Percentiles rank a stretch among this genome's conserved stretches.
Conservation (phyloP, 2,888 invertebrate genomes). For the Scaptomyza tumidula region DNA sequence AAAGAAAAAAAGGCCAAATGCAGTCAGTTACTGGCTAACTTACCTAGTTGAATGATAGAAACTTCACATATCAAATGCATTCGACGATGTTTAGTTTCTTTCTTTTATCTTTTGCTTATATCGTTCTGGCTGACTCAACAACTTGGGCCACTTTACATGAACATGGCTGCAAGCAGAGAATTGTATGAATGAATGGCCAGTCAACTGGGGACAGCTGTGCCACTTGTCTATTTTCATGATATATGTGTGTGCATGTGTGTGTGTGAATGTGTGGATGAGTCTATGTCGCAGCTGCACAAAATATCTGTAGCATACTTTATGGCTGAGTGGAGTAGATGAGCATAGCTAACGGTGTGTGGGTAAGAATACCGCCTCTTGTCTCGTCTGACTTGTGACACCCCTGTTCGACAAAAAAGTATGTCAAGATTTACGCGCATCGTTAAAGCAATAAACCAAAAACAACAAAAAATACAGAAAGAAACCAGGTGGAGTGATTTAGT, state of each 20-base stretch:
- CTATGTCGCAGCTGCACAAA: constrained; percentile 40
- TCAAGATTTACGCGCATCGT: constrained; percentile 80
- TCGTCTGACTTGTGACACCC: constrained; percentile 31
- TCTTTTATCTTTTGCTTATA: too few relatives aligned
- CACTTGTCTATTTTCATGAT: constrained; percentile 49
- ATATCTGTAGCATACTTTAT: constrained; percentile 58
- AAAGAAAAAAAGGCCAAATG: constrained; percentile 7
- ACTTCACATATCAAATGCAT: constrained; percentile 9
- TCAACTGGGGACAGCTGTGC: constrained; percentile 57
- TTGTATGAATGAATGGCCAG: constrained; percentile 59
- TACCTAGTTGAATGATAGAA: constrained; percentile 11
- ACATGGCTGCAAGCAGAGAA: constrained; percentile 46
- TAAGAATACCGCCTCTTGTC: constrained; percentile 19
- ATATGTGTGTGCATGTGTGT: not conserved
- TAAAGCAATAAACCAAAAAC: constrained; percentile 60
- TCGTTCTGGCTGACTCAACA: constrained; percentile 23
- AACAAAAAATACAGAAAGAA: constrained; percentile 9
- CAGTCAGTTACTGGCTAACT: constrained; percentile 12
- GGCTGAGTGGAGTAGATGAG: constrained; percentile 33
- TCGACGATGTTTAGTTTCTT: constrained; percentile 11
- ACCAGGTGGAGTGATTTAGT: constrained; percentile 10
- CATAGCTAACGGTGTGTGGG: constrained; percentile 21
- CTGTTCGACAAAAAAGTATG: constrained; percentile 60
- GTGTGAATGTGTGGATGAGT: constrained; percentile 12
- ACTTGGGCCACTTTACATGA: constrained; percentile 59